Evolutionary conservation across 2,113 vertebrate genomes (phyloP), one percentile per base, ranked within the genome.

Genomic region (Poicephalus meyeri): DNA sequence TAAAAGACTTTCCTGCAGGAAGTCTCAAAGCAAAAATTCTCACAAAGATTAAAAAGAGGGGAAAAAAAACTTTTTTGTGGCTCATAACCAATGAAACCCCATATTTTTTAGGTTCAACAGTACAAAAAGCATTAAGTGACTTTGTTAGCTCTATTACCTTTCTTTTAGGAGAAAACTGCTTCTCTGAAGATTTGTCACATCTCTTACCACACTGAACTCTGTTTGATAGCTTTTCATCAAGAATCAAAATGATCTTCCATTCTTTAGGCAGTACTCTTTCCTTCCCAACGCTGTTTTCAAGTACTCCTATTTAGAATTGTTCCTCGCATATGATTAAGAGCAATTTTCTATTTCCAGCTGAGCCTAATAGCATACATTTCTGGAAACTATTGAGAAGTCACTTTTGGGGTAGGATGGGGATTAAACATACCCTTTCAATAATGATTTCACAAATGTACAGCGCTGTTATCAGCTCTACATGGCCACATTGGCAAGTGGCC

Each of bases 1-100:
- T 97, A 71, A 96, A 95, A 84, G 77, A 96, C 61, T 58, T 91
- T 76, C 88, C 70, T 91, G 74, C 84, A 91, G 61, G 65, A 96
- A 94, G 39, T 95, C 88, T 96, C 79, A 95, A 74, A 91, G 88
- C 81, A 95, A 82, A 94, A 71, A 88, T 89, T 74, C 58, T 93
- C 86, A 81, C 0, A 25, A 89, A 95, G 92, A 91, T 82, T 89
- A 89, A 94, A 95, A 74, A 89, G 39, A 3, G n/a, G 44, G 24
- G 23, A 7, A 33, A 49, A 74, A 61, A 41, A 58, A 16, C n/a
- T 10, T 66, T 91, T 95, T 72, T 66, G 65, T 79, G 42, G 28
- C 26, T 93, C 37, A 55, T 31, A 78, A 56, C 7, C 20, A 79
- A 80, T 74, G 53, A 69, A 37, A 29, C 21, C 21, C 21, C 33